Evolutionary conservation across 2,797 vertebrate genomes (phyloP), one percentile per base, ranked within the genome.

Genomic region (Schizothorax lantsangensis): DNA sequence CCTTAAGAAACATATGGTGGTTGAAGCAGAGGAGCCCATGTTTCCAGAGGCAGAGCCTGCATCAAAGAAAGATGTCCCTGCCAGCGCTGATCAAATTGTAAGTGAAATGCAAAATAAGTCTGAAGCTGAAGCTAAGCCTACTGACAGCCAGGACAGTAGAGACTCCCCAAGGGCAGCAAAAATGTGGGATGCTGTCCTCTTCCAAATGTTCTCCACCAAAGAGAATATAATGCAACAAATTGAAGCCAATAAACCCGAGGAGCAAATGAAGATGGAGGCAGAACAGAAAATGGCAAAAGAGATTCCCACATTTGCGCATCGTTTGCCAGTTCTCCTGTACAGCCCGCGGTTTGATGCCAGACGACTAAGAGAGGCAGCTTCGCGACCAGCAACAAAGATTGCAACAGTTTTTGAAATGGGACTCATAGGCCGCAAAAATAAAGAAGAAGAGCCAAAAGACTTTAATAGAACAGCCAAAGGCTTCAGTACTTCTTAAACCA

Each of bases 101-200:
- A 66, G 57, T 15, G 87, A 89, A 79, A 90, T 1, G 10, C 89
- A 81, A 66, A 89, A 23, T 23, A 71, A 71, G 74, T 40, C 88
- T 52, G 86, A 87, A 88, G 87, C 75, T 0, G 57, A 30, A 9
- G 40, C 72, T 68, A 92, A 92, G 54, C 89, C 72, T 11, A 68
- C 0, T 1, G 91, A 91, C 9, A 86, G 81, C 71, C 75, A 79
- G 81, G 84, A 90, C 68, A 81, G 33, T 78, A 88, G 86, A 88
- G 93, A 91, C 5, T 1, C 93, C 79, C 96, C 96, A 0, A 94
- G 95, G 69, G 96, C 96, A 54, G 93, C 91, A 0, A 96, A 95
- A 91, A 97, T 98, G 96, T 99, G 98, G 98, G 96, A 99, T 0
- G 97, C 97, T 0, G 94, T 98, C 84, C 95, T 99, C 59, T 97